Evolutionary conservation across 2,797 vertebrate species (phyloP).

Genomic region (Chaetodon trifasciatus): DNA sequence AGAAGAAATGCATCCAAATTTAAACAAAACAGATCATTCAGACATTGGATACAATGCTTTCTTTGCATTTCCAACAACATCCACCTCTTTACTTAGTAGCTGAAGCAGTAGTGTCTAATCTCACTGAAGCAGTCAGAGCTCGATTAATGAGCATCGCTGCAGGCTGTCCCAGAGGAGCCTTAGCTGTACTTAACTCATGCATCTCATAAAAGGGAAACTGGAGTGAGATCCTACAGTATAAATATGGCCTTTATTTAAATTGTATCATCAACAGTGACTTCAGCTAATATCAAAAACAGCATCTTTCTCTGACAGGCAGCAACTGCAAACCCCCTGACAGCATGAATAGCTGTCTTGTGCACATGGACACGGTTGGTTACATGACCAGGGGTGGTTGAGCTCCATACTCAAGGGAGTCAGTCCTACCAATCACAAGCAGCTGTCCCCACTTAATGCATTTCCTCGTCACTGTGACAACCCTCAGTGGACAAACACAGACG

Average conservation of each 20-base stretch:
- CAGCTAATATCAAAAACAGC: constrained; percentile 23
- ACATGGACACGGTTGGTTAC: constrained; percentile 53
- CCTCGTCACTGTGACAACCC: constrained; percentile 74
- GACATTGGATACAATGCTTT: background rate
- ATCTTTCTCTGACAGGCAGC: constrained; percentile 35
- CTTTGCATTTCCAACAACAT: background rate
- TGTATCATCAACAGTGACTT: constrained; percentile 15
- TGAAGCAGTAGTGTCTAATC: too few relatives aligned
- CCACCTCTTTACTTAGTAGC: background rate
- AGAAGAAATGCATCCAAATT: background rate
- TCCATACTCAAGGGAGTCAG: constrained; percentile 47
- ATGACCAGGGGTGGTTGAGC: constrained; percentile 45
- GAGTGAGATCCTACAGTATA: background rate
- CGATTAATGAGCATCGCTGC: background rate
- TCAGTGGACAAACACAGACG: constrained; percentile 56
- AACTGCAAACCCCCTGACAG: constrained; percentile 32
- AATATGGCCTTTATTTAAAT: background rate
- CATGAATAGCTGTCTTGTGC: constrained; percentile 53
- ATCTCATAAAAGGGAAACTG: background rate
- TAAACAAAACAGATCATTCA: constrained; percentile 14
- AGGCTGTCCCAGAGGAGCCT: constrained; percentile 1
- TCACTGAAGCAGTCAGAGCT: background rate
- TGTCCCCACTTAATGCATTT: constrained; percentile 67
- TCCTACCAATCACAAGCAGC: constrained; percentile 70
- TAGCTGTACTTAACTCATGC: background rate